Evolutionary conservation across 2,797 vertebrate species (phyloP).

Genomic region (Rhinogobio ventralis): DNA sequence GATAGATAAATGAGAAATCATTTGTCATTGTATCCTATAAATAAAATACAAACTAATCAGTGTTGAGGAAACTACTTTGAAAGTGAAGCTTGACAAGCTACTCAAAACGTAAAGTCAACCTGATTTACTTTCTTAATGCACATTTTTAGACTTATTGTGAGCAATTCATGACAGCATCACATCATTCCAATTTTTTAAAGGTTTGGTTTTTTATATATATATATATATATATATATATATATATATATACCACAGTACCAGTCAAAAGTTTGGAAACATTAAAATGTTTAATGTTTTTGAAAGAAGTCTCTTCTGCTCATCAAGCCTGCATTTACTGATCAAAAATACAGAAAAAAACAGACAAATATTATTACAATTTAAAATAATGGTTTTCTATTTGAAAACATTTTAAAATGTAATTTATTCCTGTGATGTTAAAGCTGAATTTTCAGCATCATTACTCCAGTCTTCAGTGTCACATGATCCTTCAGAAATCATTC

Average conservation of each 20-base stretch:
- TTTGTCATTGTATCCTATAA: conserved; percentile 29
- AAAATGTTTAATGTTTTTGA: no score
- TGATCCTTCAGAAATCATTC: no score
- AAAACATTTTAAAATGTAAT: no score
- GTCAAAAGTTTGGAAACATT: no score
- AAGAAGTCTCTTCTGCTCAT: no score
- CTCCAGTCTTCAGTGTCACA: no score
- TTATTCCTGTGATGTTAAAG: no score
- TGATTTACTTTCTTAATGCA: not conserved
- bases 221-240: not conserved
- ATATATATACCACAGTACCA: not conserved
- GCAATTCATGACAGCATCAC: not conserved
- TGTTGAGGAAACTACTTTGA: conserved; percentile 10
- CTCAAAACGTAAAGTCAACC: conserved; percentile 1
- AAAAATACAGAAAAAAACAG: no score
- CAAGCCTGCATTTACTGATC: no score
- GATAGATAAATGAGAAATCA: conserved; percentile 4
- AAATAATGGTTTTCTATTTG: no score
- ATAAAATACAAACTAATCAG: conserved; percentile 29
- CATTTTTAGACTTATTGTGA: conserved; percentile 6
- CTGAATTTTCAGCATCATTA: no score
- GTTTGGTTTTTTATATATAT: not conserved
- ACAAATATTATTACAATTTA: no score
- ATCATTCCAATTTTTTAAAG: not conserved
- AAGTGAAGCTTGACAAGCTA: conserved; percentile 2